Base-by-base conservation (phyloP, 2,888 invertebrate genomes). In the Deilephila porcellus region DNA sequence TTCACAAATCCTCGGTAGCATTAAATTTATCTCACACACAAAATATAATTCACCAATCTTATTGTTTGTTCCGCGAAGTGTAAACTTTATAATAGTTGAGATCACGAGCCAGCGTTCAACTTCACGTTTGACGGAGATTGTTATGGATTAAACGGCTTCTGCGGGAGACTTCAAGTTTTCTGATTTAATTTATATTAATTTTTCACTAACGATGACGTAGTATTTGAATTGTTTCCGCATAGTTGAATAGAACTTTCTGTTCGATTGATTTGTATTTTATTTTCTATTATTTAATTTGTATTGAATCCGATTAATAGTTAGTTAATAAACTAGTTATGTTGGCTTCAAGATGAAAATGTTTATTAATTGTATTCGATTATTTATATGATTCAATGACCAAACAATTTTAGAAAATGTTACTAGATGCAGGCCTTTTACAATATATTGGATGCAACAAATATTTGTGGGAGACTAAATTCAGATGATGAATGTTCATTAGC, bases 71-170 rank as follows among this genome's bases (percentile, higher is more conserved):
- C 56, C 19, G 32, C 53, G 34, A 29, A 53, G 5, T 11, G 63
- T 63, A 34, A 63, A 63, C 20, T 62, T 20, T 63, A 72, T 63
- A 63, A 72, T 63, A 62, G 52, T 52, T 71, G 60, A 37, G 45
- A 62, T 60, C 60, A 52, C 71, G 11, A 45, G 6, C 25, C 56
- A 29, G 17, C 45, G 32, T 6, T 8, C 11, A 72, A 53, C 53
- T 72, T 63, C 63, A 7, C 32, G 53, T 25, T 71, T 45, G 32
- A 70, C n/a, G 20, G 20, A 25, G 52, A 32, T 45, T 62, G 52
- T 62, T 62, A 29, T 52, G 29, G 53, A 63, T 72, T 63, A 32
- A 62, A 63, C 20, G 29, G 52, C 32, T 32, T 29, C 14, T 20
- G 32, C 11, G 14, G 53, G 32, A 34, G 6, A 20, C 29, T 71